Base-by-base conservation (phyloP, 64 coral and sea anemone species). In the Trachythela sp. region DNA sequence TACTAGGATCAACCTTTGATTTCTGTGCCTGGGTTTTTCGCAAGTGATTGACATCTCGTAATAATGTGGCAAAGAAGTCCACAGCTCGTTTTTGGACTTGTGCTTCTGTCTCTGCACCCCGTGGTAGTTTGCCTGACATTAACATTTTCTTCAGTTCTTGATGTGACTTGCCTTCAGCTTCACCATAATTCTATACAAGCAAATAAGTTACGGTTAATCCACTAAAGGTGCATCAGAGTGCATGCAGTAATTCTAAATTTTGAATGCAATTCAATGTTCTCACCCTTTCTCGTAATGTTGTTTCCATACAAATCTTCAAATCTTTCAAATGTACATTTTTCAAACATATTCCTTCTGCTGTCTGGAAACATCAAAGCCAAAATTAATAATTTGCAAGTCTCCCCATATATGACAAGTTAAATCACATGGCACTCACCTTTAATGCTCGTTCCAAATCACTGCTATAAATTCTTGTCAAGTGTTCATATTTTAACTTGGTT, bases 341-440 rank as follows among this genome's bases (percentile, higher is more conserved):
- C 24, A 64, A 64, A 64, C 56, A 64, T 64, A 64, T 64, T 64
- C 56, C 56, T 64, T 64, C 56, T n/a, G 56, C 56, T n/a, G 56
- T 64, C 56, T 64, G 24, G 24, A 64, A 64, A 26, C 56, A 64
- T 24, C 13, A 5, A 0, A 15, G 49, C 49, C 13, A 11, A 15
- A 52, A 52, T 20, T 8, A 52, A 15, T 1, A 52, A 52, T 11
- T 0, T 52, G 0, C 49, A 52, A 0, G 49, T 15, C 13, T 52
- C 49, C 22, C 49, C n/a, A n/a, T 52, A 0, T 20, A 15, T 52
- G 49, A 52, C 0, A 52, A 0, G 49, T 52, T 15, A 0, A 0
- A 52, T 52, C 49, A 45, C 4, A 45, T 45, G 42, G 4, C 42
- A 45, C 15, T 49, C 24, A 59, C 54, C 54, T 59, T 59, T 22